A percentile compares a stretch with the other conserved stretches of the same genome.
Conservation (phyloP, 2,888 invertebrate genomes). For the Prosopocoilus inquinatus region DNA sequence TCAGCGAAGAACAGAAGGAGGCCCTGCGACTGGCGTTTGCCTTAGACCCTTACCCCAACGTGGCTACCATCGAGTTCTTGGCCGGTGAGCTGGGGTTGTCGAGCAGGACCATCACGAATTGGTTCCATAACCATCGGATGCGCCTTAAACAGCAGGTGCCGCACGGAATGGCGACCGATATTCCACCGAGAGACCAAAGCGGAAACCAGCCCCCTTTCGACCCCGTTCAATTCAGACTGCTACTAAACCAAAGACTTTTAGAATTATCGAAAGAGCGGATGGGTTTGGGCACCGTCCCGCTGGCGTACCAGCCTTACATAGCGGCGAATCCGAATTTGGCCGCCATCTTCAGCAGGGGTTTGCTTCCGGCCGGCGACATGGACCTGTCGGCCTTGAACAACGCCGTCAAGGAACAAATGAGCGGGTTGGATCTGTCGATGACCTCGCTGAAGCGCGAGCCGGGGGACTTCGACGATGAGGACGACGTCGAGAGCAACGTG, state of each 20-base stretch:
- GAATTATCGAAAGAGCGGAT: conserved; percentile 84
- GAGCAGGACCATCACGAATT: conserved; percentile 96
- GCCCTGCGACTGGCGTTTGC: conserved; percentile 91
- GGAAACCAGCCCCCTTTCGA: conserved; percentile 74
- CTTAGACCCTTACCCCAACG: conserved; percentile 95
- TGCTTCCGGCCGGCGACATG: conserved; percentile 61
- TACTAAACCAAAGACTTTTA: conserved; percentile 84
- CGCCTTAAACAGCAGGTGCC: conserved; percentile 86
- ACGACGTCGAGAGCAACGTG: conserved; percentile 73
- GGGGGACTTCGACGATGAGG: conserved; percentile 77
- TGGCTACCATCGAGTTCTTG: conserved; percentile 93
- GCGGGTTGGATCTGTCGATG: conserved; percentile 86
- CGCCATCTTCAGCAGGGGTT: conserved; percentile 69
- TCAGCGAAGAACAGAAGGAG: conserved; percentile 98
- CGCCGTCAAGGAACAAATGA: conserved; percentile 75
- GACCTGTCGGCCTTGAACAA: conserved; percentile 57
- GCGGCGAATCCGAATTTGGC: conserved; percentile 74
- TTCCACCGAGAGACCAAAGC: conserved; percentile 73
- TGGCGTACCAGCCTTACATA: conserved; percentile 76
- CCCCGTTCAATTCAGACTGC: conserved; percentile 85
- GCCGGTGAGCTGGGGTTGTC: conserved; percentile 88
- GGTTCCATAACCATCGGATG: conserved; percentile 99
- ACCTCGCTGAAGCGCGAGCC: conserved; percentile 75
- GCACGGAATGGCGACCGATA: conserved; percentile 69
- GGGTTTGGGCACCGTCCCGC: conserved; percentile 73